phyloP scores from a whole-genome alignment of 2,797 vertebrate genomes.

The Geotrypetes seraphini region DNA sequence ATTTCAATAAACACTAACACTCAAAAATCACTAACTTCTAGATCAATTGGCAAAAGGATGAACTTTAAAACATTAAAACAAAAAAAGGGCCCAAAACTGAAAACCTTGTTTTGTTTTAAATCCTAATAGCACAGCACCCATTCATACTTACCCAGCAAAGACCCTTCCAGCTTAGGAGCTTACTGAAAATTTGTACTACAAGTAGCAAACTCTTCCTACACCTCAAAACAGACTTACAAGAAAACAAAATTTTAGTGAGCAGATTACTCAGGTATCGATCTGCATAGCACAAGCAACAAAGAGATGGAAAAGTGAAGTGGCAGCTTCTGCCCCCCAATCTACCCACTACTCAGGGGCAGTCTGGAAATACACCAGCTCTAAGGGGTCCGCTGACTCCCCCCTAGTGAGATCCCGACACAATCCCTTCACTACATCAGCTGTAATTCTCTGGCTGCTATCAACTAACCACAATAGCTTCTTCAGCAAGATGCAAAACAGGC shows the following conservation, averaged over 20 bases:
- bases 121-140: constrained; percentile 46
- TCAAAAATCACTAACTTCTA: constrained; percentile 7
- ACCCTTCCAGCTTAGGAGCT: constrained; percentile 61
- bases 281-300: constrained; percentile 48
- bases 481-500: no score
- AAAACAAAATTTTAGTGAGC: constrained; percentile 57
- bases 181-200: constrained; percentile 56
- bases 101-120: constrained; percentile 32
- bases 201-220: constrained; percentile 58
- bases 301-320: constrained; percentile 35
- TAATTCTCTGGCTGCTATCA: no score
- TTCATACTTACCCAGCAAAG: constrained; percentile 60
- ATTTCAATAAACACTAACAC: no score
- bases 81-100: constrained; percentile 20
- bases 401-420: no score
- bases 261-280: constrained; percentile 45
- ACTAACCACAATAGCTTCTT: no score
- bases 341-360: no score
- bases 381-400: no score
- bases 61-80: constrained; percentile 15
- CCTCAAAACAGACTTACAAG: constrained; percentile 62
- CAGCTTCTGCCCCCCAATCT: no score
- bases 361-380: no score
- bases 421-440: no score
- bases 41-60: constrained; percentile 5